Percentiles rank a stretch among this genome's conserved stretches.
phyloP scores from a whole-genome alignment of 1,140 invertebrate genomes.

The Acyrthosiphon pisum region DNA sequence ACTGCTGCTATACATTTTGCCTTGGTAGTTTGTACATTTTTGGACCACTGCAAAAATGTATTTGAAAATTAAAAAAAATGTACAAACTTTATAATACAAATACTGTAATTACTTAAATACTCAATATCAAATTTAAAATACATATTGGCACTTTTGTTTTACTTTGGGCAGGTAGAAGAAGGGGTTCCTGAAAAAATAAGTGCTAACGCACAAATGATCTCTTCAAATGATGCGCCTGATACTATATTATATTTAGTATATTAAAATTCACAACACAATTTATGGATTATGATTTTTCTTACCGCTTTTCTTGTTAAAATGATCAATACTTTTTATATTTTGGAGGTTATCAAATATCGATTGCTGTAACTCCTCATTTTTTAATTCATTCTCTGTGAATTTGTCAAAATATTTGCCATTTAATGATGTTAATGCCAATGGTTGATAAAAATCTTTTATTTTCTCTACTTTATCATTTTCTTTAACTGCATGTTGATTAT shows the following conservation, averaged over 20 bases:
- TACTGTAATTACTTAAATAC: too few relatives aligned
- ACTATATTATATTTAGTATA: not conserved
- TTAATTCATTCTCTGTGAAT: not conserved
- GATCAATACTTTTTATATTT: not conserved
- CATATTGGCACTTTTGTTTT: not conserved
- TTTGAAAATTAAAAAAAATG: too few relatives aligned
- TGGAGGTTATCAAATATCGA: not conserved
- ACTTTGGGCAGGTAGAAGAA: not conserved
- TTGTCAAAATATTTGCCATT: conserved; percentile 9
- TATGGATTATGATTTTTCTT: not conserved
- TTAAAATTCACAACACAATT: not conserved
- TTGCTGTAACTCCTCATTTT: not conserved
- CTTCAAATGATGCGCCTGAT: not conserved
- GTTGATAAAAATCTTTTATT: not conserved
- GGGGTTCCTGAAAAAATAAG: not conserved
- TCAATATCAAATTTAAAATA: not conserved
- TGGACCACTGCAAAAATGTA: not conserved
- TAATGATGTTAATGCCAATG: not conserved
- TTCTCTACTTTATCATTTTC: not conserved
- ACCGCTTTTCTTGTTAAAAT: not conserved
- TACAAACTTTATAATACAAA: too few relatives aligned
- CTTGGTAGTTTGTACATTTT: not conserved
- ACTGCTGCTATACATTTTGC: not conserved
- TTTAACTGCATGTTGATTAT: not conserved
- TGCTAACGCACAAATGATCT: not conserved